Evolutionary conservation across 2,113 vertebrate species (phyloP), one percentile per base, ranked within the genome.

Genomic region (Saccopteryx bilineata): DNA sequence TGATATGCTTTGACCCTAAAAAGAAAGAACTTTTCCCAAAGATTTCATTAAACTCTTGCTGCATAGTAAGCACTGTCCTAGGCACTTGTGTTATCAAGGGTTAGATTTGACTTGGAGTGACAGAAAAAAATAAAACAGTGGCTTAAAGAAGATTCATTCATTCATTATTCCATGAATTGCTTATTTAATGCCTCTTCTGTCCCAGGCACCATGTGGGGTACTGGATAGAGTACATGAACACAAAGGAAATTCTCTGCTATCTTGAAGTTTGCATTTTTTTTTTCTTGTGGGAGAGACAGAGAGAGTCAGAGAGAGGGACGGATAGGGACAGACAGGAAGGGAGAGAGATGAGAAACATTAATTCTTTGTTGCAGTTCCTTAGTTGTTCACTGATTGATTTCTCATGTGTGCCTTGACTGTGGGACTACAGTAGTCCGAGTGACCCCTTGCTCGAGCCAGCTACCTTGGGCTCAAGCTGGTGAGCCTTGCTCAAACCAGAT

Each of bases 1-100:
- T 78, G 39, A 31, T 69, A 60, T 90, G 48, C 84, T 92, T 96
- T 90, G 48, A 71, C n/a, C 19, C 18, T 65, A 31, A 31, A 65
- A 54, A 17, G 33, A 84, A 84, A 80, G 9, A 58, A 87, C 24
- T 52, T 23, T 75, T 90, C 75, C 26, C 61, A 72, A 68, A 72
- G n/a, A 54, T 1, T 63, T 75, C 46, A 39, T 79, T 5, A 2
- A 52, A 12, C 24, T 91, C 24, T 91, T 4, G 0, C 9, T 66
- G 14, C 4, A 2, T 69, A 58, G 18, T 48, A 52, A 17, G 28
- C 52, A 69, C 13, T 33, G 12, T 61, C 19, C 8, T 86, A 74
- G n/a, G 23, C n/a, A 19, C n/a, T 90, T 85, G 39, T 28, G 21
- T 90, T 61, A 50, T 4, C 24, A 94, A 83, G 11, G 46, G 72